Evolutionary conservation across 2,797 vertebrate genomes (phyloP).

Genomic region (Argyrosomus regius): DNA sequence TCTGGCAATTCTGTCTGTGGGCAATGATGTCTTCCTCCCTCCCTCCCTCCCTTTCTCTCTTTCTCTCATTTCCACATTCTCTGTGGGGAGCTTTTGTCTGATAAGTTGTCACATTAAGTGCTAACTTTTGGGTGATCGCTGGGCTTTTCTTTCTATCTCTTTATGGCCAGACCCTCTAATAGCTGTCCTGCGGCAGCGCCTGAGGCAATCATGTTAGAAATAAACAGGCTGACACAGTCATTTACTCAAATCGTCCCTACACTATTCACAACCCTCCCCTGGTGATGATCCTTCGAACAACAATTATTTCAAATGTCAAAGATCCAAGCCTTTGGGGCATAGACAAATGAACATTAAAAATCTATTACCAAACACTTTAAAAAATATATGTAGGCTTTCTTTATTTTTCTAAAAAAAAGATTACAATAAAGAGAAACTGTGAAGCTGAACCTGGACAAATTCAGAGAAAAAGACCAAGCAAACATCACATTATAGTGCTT

Average conservation of each 20-base stretch:
- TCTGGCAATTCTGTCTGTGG: conserved; percentile 50
- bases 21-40: conserved; percentile 61
- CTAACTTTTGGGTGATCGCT: conserved; percentile 96
- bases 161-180: conserved; percentile 96
- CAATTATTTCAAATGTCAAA: conserved; percentile 99
- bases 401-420: conserved; percentile 61
- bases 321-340: conserved; percentile 94
- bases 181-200: conserved; percentile 95
- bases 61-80: conserved; percentile 74
- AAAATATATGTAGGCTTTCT: conserved; percentile 82
- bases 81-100: conserved; percentile 92
- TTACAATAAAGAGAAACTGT: conserved; percentile 25
- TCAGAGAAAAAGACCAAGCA: conserved; percentile 3
- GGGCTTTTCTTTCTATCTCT: conserved; percentile 87
- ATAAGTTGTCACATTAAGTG: conserved; percentile 99
- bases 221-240: conserved; percentile 99
- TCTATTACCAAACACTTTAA: conserved; percentile 97
- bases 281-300: conserved; percentile 99
- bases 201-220: conserved; percentile 96
- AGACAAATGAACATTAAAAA: conserved; percentile 99
- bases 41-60: conserved; percentile 45
- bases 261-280: conserved; percentile 97
- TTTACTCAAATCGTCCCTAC: conserved; percentile 99
- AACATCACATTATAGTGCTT: conserved; percentile 13
- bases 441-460: conserved; percentile 2